phyloP scores from a whole-genome alignment of 2,888 invertebrate species.

The Anthoptus insignis region DNA sequence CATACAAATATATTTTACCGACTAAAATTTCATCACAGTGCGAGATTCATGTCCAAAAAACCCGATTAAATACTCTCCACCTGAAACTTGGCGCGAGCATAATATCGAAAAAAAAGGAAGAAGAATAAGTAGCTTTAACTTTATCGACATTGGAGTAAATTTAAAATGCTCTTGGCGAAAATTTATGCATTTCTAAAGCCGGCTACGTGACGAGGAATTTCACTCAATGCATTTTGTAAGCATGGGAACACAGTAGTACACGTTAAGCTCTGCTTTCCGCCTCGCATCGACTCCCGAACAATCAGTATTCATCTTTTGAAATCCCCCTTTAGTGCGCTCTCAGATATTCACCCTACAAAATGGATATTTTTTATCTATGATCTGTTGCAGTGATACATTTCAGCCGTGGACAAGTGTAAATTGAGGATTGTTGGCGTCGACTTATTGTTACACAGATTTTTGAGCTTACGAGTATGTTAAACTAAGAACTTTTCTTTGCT shows the following conservation, averaged over 20 bases:
- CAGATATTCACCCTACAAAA: constrained; percentile 60
- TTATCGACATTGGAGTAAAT: constrained; percentile 28
- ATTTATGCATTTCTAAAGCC: constrained; percentile 37
- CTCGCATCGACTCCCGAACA: constrained; percentile 57
- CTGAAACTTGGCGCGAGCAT: too few species aligned
- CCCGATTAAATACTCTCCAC: too few species aligned
- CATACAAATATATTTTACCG: too few species aligned
- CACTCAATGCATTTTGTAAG: constrained; percentile 34
- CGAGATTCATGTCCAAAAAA: too few species aligned
- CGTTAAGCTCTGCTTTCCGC: constrained; percentile 38
- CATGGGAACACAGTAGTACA: constrained; percentile 31
- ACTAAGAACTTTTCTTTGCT: too few species aligned
- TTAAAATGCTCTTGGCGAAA: constrained; percentile 34
- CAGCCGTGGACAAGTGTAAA: neutral
- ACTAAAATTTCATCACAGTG: too few species aligned
- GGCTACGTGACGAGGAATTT: constrained; percentile 37
- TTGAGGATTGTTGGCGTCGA: neutral
- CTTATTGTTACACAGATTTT: too few species aligned
- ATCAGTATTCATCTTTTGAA: constrained; percentile 72
- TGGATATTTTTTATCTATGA: constrained; percentile 37
- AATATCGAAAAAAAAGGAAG: too few species aligned
- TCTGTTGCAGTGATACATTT: constrained; percentile 23
- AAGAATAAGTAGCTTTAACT: constrained; percentile 15
- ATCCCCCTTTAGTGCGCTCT: constrained; percentile 64
- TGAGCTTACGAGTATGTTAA: too few species aligned